Evolutionary conservation across 53 echinoderm and acorn worm genomes (phyloP).

Genomic region (Luidia sarsii): DNA sequence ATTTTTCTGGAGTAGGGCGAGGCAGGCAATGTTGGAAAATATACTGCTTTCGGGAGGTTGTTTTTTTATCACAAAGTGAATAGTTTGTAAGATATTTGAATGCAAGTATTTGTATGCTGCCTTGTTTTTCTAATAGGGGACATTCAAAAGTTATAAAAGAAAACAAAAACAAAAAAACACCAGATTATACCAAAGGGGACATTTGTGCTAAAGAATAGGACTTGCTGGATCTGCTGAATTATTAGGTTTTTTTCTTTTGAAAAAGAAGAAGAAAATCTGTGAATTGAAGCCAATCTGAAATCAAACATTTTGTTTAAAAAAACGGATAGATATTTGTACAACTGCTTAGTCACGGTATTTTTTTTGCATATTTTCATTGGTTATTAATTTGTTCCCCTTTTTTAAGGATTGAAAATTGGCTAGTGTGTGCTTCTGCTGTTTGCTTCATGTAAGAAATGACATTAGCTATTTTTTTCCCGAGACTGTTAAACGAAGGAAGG

Average conservation of each 20-base stretch:
- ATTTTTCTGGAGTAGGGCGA: too few relatives aligned
- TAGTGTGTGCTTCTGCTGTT: slow-evolving; percentile 33
- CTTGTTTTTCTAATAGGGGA: not conserved
- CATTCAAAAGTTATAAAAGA: not conserved
- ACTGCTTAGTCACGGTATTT: slow-evolving; percentile 24
- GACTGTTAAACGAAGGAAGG: too few relatives aligned
- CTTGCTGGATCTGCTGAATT: not conserved
- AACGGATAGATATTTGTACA: slow-evolving; percentile 29
- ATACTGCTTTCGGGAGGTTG: too few relatives aligned
- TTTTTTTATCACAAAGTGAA: not conserved
- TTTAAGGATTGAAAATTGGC: not conserved
- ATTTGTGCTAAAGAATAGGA: slow-evolving; percentile 29
- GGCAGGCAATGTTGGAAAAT: too few relatives aligned
- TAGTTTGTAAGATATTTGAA: slow-evolving; percentile 16
- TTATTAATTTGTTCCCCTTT: not conserved
- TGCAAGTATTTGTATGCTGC: slow-evolving; percentile 52
- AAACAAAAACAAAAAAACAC: too few relatives aligned
- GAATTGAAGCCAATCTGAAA: slow-evolving; percentile 29
- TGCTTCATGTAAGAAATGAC: not conserved
- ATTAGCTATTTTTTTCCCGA: too few relatives aligned
- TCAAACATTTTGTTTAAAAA: slow-evolving; percentile 6
- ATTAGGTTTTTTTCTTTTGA: not conserved
- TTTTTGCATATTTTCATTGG: too few relatives aligned
- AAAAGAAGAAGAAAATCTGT: too few relatives aligned
- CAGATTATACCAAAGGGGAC: slow-evolving; percentile 21